phyloP scores from a whole-genome alignment of 2,888 invertebrate species.

The Shargacucullia verbasci region DNA sequence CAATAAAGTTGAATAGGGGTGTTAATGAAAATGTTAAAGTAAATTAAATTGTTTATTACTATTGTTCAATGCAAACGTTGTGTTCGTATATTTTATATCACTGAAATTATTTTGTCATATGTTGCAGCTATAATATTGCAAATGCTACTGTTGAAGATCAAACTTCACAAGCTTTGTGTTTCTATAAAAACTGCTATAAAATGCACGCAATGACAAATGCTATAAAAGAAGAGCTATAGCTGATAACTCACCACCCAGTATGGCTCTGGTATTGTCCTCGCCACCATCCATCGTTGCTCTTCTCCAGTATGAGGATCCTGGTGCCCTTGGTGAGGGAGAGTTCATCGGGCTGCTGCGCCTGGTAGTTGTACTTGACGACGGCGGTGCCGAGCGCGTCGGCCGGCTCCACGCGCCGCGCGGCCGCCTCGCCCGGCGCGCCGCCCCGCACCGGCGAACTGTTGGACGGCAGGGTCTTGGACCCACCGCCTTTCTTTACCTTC shows the following conservation, averaged over 20 bases:
- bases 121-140: no score
- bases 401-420: constrained; percentile 94
- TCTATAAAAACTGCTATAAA: no score
- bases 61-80: no score
- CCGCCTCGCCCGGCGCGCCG: constrained; percentile 89
- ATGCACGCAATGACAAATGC: background rate
- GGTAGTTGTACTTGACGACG: constrained; percentile 98
- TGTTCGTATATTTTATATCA: no score
- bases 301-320: constrained; percentile 97
- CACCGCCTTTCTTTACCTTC: constrained; percentile 94
- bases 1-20: background rate
- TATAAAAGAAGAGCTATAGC: background rate
- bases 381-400: constrained; percentile 96
- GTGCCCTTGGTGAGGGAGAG: constrained; percentile 98
- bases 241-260: constrained; percentile 84
- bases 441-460: constrained; percentile 95
- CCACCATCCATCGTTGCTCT: constrained; percentile 99
- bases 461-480: constrained; percentile 95
- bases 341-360: constrained; percentile 98
- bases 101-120: no score
- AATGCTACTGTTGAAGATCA: no score
- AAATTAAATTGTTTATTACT: background rate
- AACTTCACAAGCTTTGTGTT: no score
- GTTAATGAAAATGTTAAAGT: constrained; percentile 3
- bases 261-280: constrained; percentile 93